Evolutionary conservation across 1,140 invertebrate species (phyloP), one percentile per base, ranked within the genome.

Genomic region (Brachionus rubens): DNA sequence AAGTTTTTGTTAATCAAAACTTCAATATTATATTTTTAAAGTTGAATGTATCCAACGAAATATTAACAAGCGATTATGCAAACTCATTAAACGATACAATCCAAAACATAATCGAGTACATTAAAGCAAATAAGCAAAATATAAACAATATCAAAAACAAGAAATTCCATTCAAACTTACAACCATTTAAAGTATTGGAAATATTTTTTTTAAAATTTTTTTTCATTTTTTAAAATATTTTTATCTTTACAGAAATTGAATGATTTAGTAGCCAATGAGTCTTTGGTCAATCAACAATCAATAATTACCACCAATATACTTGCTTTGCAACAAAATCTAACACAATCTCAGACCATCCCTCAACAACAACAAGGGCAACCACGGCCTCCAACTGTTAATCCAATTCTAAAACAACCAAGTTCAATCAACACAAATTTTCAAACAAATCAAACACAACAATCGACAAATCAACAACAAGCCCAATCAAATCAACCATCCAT

Each of bases 251-350:
- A 9, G 9, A 36, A 36, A 36, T 36, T 9, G 3, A 59, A 21
- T 5, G 36, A 41, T 33, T 1, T 33, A 36, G 16, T n/a, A 33
- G 54, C 54, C 30, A 59, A 28, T 19, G 54, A 59, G 19, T 33
- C 19, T 33, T 36, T 59, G 36, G 30, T 36, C 14, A 59, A 19
- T 19, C 30, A 36, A 9, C 54, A 59, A 16, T 59, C 54, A 6
- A 59, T 59, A 12, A 59, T 33, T 30, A 33, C 30, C n/a, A 59
- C 2, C 30, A 59, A 19, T n/a, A 40, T 59, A 5, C 16, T 30
- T 21, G 54, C 54, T 59, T 16, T 59, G 9, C 54, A 59, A 33
- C 54, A 59, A 59, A 59, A 59, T 59, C 19, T 59, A 36, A 59
- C 33, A 5, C 54, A 59, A 36, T 9, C 33, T 36, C 33, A 36